These are phyloP conservation scores for Vanacampus margaritifer DNA, from an alignment of 2,113 vertebrate species.

Conservation along the genomic window DNA sequence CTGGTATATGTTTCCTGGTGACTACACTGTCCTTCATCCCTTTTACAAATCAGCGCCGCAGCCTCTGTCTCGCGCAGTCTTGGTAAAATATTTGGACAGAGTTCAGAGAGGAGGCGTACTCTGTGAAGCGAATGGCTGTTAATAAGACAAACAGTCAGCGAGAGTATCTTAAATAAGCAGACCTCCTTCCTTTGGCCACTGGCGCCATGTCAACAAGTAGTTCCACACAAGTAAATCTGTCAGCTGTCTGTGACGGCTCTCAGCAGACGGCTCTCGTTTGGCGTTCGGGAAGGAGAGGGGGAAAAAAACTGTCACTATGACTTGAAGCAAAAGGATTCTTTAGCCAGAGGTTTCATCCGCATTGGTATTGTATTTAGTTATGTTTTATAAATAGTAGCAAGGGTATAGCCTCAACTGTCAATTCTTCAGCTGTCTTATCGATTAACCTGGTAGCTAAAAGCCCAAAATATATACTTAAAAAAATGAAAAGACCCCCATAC, in stretches of 20 bases:
- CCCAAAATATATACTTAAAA: no score
- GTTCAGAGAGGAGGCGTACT: constrained; percentile 40
- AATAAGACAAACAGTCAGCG: constrained; percentile 48
- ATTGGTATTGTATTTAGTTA: neutral
- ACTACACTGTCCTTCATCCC: neutral
- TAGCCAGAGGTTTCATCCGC: neutral
- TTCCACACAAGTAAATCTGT: constrained; percentile 28
- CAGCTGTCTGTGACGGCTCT: constrained; percentile 11
- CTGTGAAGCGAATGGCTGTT: constrained; percentile 44
- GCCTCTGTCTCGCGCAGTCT: constrained; percentile 15
- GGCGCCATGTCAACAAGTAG: constrained; percentile 25
- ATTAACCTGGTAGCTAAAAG: no score
- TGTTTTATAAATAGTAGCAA: neutral
- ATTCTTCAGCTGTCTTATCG: no score
- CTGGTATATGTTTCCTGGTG: neutral
- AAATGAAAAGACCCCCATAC: no score
- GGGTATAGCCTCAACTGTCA: no score
- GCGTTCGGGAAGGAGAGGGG: constrained; percentile 29
- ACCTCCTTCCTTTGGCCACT: constrained; percentile 29
- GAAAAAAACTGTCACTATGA: constrained; percentile 1
- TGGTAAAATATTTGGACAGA: constrained; percentile 44
- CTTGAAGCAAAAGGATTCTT: neutral
- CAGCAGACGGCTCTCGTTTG: constrained; percentile 26
- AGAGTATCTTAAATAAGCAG: constrained; percentile 33
- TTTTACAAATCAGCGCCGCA: neutral